Evolutionary conservation across 2,797 vertebrate genomes (phyloP).

Genomic region (Furcifer pardalis): DNA sequence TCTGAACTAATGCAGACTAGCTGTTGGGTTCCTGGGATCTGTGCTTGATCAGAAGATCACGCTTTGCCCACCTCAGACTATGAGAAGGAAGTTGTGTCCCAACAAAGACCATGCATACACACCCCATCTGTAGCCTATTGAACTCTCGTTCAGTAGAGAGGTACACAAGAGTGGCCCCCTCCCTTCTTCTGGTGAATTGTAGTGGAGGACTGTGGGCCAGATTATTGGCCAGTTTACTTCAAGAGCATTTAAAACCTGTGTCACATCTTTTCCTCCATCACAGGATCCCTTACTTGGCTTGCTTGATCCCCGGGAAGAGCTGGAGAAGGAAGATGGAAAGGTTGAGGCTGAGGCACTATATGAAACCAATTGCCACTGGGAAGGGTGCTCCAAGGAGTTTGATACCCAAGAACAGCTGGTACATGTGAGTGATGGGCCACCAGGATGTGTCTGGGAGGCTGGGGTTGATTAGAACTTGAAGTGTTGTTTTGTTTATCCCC

Average conservation of each 20-base stretch:
- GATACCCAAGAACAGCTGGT: constrained; percentile 98
- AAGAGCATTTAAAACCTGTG: background rate
- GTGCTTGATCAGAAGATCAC: too few species aligned
- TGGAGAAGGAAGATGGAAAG: constrained; percentile 95
- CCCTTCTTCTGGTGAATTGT: background rate
- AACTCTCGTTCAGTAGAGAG: background rate
- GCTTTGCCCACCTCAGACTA: too few species aligned
- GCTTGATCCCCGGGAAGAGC: constrained; percentile 90
- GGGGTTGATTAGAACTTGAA: background rate
- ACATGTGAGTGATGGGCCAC: constrained; percentile 83
- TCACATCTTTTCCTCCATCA: constrained; percentile 7
- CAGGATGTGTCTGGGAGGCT: accelerated
- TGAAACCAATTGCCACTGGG: constrained; percentile 97
- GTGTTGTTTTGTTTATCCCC: too few species aligned
- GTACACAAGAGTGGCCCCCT: background rate
- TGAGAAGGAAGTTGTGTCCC: too few species aligned
- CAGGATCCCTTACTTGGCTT: constrained; percentile 92
- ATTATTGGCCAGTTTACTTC: background rate
- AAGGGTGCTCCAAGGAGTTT: constrained; percentile 94
- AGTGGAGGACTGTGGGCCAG: background rate
- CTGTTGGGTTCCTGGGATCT: too few species aligned
- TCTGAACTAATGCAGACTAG: too few species aligned
- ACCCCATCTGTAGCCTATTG: too few species aligned
- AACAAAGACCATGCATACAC: too few species aligned
- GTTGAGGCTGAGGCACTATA: constrained; percentile 91